Percentiles rank a stretch among this genome's conserved stretches.
Conservation (phyloP, 1,140 invertebrate genomes). For the Saccostrea echinata region DNA sequence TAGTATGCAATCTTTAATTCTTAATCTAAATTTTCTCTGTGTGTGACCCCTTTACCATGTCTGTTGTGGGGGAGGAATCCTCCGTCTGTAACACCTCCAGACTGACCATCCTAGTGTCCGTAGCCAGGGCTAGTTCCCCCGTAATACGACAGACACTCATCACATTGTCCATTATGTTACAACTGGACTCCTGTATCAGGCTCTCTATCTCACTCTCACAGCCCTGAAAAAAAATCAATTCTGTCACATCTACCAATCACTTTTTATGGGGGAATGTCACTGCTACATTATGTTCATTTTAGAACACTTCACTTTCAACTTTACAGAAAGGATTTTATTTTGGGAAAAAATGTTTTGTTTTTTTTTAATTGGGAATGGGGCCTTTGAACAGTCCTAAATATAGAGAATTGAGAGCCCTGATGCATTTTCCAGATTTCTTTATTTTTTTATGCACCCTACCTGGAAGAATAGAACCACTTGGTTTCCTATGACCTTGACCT, state of each 20-base stretch:
- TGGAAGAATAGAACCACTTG: slow-evolving; percentile 73
- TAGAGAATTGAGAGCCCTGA: no score
- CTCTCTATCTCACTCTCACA: slow-evolving; percentile 73
- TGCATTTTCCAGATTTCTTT: no score
- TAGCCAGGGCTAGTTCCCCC: slow-evolving; percentile 74
- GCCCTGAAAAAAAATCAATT: slow-evolving; percentile 58
- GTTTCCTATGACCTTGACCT: slow-evolving; percentile 66
- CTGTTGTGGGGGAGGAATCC: slow-evolving; percentile 21
- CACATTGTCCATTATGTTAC: slow-evolving; percentile 65
- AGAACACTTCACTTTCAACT: no score
- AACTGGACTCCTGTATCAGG: slow-evolving; percentile 68
- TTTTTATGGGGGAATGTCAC: background rate
- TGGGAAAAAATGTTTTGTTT: no score
- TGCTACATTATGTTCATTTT: no score
- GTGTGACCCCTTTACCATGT: background rate
- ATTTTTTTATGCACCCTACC: slow-evolving; percentile 58
- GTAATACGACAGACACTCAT: slow-evolving; percentile 67
- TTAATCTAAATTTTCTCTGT: no score
- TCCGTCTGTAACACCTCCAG: slow-evolving; percentile 58
- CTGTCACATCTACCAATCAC: background rate
- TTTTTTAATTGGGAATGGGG: no score
- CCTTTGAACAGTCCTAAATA: no score
- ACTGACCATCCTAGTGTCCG: slow-evolving; percentile 66
- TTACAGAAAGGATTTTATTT: no score
- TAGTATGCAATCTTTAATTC: no score